Evolutionary conservation across 2,113 vertebrate species (phyloP).

Genomic region (Chroicocephalus ridibundus): DNA sequence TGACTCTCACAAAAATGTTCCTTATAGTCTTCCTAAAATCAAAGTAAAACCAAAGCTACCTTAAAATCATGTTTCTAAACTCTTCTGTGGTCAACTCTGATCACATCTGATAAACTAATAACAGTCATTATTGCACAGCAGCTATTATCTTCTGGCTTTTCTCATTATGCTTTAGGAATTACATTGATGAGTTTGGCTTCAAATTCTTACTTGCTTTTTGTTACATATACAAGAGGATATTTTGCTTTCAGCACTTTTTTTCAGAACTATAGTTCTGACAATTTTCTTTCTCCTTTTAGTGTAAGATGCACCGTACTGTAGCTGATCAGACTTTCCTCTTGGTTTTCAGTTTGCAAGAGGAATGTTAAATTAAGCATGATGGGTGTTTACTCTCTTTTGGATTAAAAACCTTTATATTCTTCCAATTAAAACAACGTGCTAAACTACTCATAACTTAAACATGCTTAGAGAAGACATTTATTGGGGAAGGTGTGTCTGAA

Average conservation of each 20-base stretch:
- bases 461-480: not conserved
- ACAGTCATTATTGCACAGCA: not conserved
- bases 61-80: not conserved
- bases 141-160: not conserved
- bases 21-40: not conserved
- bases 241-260: not conserved
- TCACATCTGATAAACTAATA: not conserved
- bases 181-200: not conserved
- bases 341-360: not conserved
- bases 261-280: not conserved
- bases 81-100: not conserved
- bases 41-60: not conserved
- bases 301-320: not conserved
- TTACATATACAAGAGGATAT: not conserved
- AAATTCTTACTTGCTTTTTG: not conserved
- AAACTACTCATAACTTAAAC: not conserved
- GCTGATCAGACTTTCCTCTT: not conserved
- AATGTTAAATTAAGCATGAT: constrained; percentile 3
- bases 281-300: not conserved
- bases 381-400: constrained; percentile 11
- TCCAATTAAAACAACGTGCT: not conserved
- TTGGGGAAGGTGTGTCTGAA: not conserved
- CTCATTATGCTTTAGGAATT: not conserved
- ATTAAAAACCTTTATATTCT: not conserved
- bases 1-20: not conserved